A percentile compares a stretch with the other conserved stretches of the same genome.
Conservation (phyloP, 2,113 vertebrate genomes). For the Chionomys nivalis region DNA sequence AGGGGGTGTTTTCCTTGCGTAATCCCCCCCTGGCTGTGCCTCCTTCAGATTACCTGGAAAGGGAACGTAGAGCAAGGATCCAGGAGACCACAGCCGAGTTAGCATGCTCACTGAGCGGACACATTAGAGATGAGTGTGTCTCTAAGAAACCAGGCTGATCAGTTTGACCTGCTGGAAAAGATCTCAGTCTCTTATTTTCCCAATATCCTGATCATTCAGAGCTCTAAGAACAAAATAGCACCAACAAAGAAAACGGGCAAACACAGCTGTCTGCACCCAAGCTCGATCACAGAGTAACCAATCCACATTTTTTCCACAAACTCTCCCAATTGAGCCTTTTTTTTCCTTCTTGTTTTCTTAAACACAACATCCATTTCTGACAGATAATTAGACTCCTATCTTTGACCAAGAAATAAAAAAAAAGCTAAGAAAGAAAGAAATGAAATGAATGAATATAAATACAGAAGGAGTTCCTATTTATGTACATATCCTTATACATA, state of each 20-base stretch:
- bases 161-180: background rate
- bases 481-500: background rate
- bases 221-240: constrained; percentile 10
- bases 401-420: background rate
- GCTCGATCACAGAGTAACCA: background rate
- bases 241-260: background rate
- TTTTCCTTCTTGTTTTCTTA: background rate
- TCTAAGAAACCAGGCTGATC: background rate
- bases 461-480: background rate
- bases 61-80: background rate
- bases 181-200: background rate
- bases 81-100: background rate
- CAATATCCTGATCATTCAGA: constrained; percentile 12
- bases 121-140: constrained; percentile 3
- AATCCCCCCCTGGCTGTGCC: background rate
- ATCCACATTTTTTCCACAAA: background rate
- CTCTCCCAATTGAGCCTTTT: background rate
- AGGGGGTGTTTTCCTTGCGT: background rate
- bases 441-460: constrained; percentile 59
- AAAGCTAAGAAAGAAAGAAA: background rate
- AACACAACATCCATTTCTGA: constrained; percentile 50
- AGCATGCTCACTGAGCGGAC: background rate
- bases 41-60: background rate
- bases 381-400: constrained; percentile 3
- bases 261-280: too few species aligned